These are phyloP conservation scores for Lemur catta DNA, from an alignment of 2,797 vertebrate genomes.

Conservation along the genomic window DNA sequence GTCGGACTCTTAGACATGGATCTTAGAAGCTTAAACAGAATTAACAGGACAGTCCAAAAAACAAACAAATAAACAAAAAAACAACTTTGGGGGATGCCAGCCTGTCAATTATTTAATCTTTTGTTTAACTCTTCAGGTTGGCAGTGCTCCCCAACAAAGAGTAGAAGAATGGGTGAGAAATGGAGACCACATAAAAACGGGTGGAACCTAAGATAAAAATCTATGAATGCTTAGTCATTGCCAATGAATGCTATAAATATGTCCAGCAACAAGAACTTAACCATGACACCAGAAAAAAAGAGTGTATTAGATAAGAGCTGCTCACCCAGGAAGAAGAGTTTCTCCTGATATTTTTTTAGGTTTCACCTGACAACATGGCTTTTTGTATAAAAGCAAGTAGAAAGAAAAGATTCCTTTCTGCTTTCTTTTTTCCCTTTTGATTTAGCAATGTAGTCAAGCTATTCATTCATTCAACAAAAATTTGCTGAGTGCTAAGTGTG, in stretches of 20 bases:
- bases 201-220: neutral
- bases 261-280: neutral
- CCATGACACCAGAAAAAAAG: neutral
- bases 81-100: neutral
- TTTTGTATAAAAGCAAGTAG: neutral
- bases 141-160: neutral
- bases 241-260: neutral
- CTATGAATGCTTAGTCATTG: neutral
- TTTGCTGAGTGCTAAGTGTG: neutral
- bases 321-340: neutral
- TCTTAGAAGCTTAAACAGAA: neutral
- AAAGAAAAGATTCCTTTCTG: neutral
- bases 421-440: neutral
- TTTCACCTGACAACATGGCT: neutral
- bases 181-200: neutral
- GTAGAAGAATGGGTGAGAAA: neutral
- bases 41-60: neutral
- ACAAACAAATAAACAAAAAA: neutral
- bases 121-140: neutral
- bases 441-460: neutral
- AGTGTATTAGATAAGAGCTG: neutral
- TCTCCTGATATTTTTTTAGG: neutral
- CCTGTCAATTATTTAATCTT: neutral
- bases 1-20: neutral
- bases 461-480: slow-evolving; percentile 28